Base-by-base conservation (phyloP, 2,113 vertebrate species). In the Chelonoidis abingdonii region DNA sequence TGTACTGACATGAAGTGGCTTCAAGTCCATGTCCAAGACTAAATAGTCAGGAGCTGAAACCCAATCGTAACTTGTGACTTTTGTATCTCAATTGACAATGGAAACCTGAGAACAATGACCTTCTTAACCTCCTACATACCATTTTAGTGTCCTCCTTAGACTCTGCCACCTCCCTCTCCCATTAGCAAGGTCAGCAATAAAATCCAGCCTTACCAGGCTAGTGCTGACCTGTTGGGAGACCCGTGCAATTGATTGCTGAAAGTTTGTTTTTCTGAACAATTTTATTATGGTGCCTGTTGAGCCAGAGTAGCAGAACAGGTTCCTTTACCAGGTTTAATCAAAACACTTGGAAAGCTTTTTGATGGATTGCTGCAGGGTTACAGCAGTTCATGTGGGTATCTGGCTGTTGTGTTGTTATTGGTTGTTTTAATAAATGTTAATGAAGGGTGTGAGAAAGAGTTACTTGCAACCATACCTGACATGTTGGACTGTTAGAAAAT, bases 21-120 rank as follows among this genome's bases (percentile, higher is more conserved):
- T 96, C 96, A 94, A 95, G 98, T 97, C 97, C 95, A 97, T 84
- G 93, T 95, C 97, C 97, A 98, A 97, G 95, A 94, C 93, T 95
- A 96, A 96, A 95, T 84, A 97, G 96, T 84, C 95, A 92, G 81
- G 96, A 93, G 79, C 87, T 96, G 97, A 97, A 97, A 98, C 96
- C 96, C 95, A 97, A 95, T 97, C 90, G 90, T 84, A 96, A 97
- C 93, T 83, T 75, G 90, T 93, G 96, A 90, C 94, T 97, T 95
- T 95, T 93, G 93, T 95, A 80, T 0, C 0, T 85, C 5, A 1
- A 54, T 88, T 10, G 8, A 86, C 86, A 89, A 88, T 65, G 86
- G 96, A 94, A 98, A 97, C 81, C 1, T 2, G 94, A 97, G 87
- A 83, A 84, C 81, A 50, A 3, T 17, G 94, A 57, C 87, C 94